Conservation (phyloP, 2,888 invertebrate species). For the Hydroisotoma schaefferi region DNA sequence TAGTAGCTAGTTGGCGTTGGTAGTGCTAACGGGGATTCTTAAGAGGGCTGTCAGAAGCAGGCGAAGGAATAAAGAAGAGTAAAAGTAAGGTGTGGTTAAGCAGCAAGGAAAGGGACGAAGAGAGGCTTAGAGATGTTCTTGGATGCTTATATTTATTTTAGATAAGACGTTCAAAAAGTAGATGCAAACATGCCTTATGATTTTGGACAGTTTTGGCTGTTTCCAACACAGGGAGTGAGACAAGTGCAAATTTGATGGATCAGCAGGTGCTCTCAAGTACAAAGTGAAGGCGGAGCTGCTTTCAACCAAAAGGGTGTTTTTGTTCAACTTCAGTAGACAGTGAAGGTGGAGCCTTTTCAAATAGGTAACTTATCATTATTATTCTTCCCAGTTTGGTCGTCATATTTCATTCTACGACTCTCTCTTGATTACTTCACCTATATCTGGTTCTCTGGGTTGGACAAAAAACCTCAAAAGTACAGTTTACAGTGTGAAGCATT, state of each 20-base stretch:
- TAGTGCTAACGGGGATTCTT: neutral
- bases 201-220: neutral
- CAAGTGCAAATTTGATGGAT: conserved; percentile 47
- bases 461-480: too few species aligned
- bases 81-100: neutral
- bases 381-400: neutral
- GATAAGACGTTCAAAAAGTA: neutral
- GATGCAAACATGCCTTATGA: conserved; percentile 1
- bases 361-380: conserved; percentile 1
- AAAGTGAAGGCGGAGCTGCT: conserved; percentile 45
- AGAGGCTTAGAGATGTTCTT: neutral
- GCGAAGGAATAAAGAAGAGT: neutral
- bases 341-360: conserved; percentile 43
- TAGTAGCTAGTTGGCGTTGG: too few species aligned
- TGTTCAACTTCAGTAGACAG: conserved; percentile 37
- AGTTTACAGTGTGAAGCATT: too few species aligned
- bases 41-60: conserved; percentile 8
- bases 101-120: conserved; percentile 5
- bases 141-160: too few species aligned
- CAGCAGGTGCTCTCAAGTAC: conserved; percentile 43
- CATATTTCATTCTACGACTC: neutral
- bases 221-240: neutral
- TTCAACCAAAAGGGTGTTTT: conserved; percentile 27
- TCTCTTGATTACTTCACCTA: neutral
- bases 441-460: too few species aligned